Base-by-base conservation (phyloP, 30 jellyfish, hydroid and myxozoan species). In the Aurelia aurita complex sp. Pacific region DNA sequence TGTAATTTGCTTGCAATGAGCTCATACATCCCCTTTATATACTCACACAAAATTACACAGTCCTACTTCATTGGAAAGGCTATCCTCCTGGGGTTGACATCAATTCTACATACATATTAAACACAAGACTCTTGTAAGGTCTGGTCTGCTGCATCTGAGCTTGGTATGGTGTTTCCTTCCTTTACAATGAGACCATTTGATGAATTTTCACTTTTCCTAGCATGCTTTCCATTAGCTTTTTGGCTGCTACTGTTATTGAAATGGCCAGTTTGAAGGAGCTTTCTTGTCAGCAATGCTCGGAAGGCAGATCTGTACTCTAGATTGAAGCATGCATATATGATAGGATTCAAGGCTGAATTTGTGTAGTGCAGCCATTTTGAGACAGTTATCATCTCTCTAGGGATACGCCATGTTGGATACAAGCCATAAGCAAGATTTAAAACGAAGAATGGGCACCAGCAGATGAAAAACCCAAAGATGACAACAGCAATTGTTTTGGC, bases 341-440 rank as follows among this genome's bases (percentile, higher is more conserved):
- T 81, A 13, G 96, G 96, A 54, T 92, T 92, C 81, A 92, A 54
- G 9, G 95, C 88, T 3, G 94, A 76, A 77, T 92, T 92, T 64
- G 94, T 64, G 85, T 92, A 92, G 77, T 92, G 98, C 73, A 92
- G 91, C 96, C 94, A 75, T 87, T 92, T 92, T 55, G 98, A 57
- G 60, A 79, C 88, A 32, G 97, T 74, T 16, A 85, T 74, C 60
- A 92, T 6, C 1, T 72, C 85, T 4, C 74, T 73, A 10, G 96
- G 96, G 17, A 86, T 57, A 8, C 16, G 13, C 83, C 96, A 86
- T 7, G 71, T 33, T 10, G 72, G 73, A 73, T 66, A 75, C 40
- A 86, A 53, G 36, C 96, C 95, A 63, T 65, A 69, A 67, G 63
- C 73, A 32, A 90, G 83, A 54, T 90, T 90, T 11, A 86, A 42